Percentiles rank a stretch among this genome's conserved stretches.
These are phyloP conservation scores for Trichopria drosophilae DNA, from an alignment of 2,888 invertebrate genomes.

Conservation along the genomic window DNA sequence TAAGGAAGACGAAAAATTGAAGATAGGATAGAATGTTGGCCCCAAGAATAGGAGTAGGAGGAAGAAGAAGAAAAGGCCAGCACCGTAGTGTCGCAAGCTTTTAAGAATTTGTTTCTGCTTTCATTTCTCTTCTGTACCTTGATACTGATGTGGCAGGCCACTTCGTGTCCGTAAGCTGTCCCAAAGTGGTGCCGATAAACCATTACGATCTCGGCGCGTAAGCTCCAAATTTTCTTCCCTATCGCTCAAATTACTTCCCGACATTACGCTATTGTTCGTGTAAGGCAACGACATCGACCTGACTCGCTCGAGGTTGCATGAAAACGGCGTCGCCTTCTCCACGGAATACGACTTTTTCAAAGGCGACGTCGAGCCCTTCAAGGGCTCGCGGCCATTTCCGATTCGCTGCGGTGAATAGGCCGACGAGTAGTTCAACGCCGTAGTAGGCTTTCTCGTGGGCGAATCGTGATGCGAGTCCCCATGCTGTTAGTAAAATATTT, in stretches of 20 bases:
- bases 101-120: constrained; percentile 23
- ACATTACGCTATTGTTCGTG: constrained; percentile 37
- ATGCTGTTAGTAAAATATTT: constrained; percentile 67
- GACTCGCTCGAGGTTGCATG: constrained; percentile 48
- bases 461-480: constrained; percentile 56
- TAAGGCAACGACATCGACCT: constrained; percentile 49
- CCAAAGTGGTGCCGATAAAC: constrained; percentile 47
- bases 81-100: too few species aligned
- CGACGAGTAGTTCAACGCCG: constrained; percentile 46
- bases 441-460: constrained; percentile 43
- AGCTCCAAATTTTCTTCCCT: constrained; percentile 40
- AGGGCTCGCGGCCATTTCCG: constrained; percentile 41
- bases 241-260: constrained; percentile 37
- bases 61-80: too few species aligned
- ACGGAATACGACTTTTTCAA: constrained; percentile 43
- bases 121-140: constrained; percentile 54
- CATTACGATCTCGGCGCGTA: constrained; percentile 45
- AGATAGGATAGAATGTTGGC: too few species aligned
- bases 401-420: constrained; percentile 43
- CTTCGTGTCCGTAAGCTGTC: constrained; percentile 51
- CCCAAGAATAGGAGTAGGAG: too few species aligned
- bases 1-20: too few species aligned
- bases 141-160: constrained; percentile 53
- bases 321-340: constrained; percentile 41
- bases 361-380: constrained; percentile 37